Base-by-base conservation (phyloP, 2,888 invertebrate genomes). In the Stenichneumon culpator region DNA sequence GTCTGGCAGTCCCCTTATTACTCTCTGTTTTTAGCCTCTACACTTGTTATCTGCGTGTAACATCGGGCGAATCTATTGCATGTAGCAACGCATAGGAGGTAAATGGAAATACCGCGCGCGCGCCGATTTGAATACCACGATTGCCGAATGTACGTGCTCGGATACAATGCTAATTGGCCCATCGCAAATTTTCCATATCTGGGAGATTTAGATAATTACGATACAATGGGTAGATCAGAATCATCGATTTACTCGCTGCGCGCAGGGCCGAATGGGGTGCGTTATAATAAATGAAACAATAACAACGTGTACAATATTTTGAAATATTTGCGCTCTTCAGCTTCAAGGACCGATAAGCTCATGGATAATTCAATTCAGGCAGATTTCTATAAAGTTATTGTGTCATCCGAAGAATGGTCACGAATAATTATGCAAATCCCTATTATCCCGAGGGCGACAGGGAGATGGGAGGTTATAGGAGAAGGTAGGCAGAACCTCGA, bases 341-440 rank as follows among this genome's bases (percentile, higher is more conserved):
- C 52, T 28, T 19, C 22, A 1, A n/a, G 47, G 11, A 54, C 50
- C 57, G 72, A 77, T 50, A 77, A 72, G 73, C 9, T 32, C 57
- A 7, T 60, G 78, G 54, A 72, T 81, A 52, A 84, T 81, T 78
- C 68, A 79, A 79, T 82, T 82, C 74, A 65, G 69, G 65, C 65
- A 50, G 39, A 82, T 82, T 84, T 84, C 84, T 79, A 82, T 82
- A 75, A 82, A 82, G 44, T 79, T 82, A 84, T 84, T 82, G 84
- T 84, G 74, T 70, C 73, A 73, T 78, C 74, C 74, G 75, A 84
- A 82, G 81, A 81, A 84, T 79, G 79, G 82, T 84, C 82, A 69
- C 73, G 79, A 79, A 84, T 84, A 84, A 84, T 84, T 84, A 84
- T 84, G 82, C 65, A 82, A 82, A 82, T 82, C 82, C 70, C 47